A percentile compares a stretch with the other conserved stretches of the same genome.
Evolutionary conservation across 2,797 vertebrate species (phyloP).

Genomic region (Australoheros facetus): DNA sequence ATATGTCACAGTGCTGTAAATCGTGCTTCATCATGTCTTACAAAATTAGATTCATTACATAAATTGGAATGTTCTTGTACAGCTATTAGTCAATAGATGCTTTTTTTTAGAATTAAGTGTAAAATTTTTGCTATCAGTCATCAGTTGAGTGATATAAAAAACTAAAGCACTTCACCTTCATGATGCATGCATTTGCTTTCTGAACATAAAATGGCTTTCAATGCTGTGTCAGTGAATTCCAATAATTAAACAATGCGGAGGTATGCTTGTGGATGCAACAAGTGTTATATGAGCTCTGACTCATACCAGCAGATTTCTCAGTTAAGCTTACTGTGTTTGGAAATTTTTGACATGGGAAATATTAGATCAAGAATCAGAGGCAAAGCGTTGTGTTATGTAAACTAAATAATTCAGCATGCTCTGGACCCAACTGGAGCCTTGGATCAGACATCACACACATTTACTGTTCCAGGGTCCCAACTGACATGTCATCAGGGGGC

Average conservation of each 20-base stretch:
- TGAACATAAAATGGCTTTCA: not conserved
- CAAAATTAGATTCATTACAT: not conserved
- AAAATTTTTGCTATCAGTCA: not conserved
- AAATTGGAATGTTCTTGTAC: not conserved
- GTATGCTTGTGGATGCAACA: not conserved
- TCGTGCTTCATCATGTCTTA: slow-evolving; percentile 5
- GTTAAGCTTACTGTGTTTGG: slow-evolving; percentile 4
- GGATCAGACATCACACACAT: slow-evolving; percentile 13
- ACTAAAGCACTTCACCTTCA: not conserved
- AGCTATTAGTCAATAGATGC: not conserved
- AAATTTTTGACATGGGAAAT: slow-evolving; percentile 13
- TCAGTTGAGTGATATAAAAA: not conserved
- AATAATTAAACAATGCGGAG: not conserved
- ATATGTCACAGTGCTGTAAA: slow-evolving; percentile 18
- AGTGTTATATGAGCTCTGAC: not conserved
- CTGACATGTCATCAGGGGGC: not conserved
- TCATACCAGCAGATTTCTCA: slow-evolving; percentile 3
- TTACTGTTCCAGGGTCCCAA: not conserved
- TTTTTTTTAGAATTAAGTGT: not conserved
- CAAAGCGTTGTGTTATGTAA: slow-evolving; percentile 20
- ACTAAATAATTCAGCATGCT: slow-evolving; percentile 34
- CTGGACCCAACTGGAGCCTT: not conserved
- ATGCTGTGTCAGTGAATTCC: not conserved
- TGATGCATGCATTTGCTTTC: not conserved
- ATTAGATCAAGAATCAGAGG: not conserved